These are phyloP conservation scores for Drosophila buzzatii DNA, from an alignment of 2,888 invertebrate genomes.

Conservation along the genomic window DNA sequence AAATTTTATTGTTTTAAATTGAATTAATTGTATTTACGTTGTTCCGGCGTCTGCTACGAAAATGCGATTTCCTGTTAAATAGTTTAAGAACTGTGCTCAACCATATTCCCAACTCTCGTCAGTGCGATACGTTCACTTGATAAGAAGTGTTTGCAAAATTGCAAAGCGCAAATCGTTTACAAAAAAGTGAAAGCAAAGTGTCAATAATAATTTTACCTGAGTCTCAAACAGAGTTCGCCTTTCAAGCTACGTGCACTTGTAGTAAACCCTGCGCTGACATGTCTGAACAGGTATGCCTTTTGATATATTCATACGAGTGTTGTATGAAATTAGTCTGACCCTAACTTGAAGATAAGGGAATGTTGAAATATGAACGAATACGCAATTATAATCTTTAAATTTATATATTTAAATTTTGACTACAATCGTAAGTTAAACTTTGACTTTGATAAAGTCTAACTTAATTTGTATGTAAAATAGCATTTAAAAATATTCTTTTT, in stretches of 20 bases:
- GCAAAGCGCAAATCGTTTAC: not conserved
- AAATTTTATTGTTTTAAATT: constrained; percentile 76
- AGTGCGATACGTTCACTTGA: constrained; percentile 48
- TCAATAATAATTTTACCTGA: not conserved
- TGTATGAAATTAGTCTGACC: not conserved
- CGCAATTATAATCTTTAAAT: not conserved
- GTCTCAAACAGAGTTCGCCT: not conserved
- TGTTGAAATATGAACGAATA: not conserved
- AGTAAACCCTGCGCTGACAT: constrained; percentile 32
- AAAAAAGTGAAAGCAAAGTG: constrained; percentile 4
- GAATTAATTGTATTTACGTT: constrained; percentile 76
- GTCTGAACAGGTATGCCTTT: constrained; percentile 55
- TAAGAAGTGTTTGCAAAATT: constrained; percentile 36
- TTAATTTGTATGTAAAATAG: not conserved
- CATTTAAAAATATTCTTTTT: not conserved
- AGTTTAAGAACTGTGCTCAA: constrained; percentile 42
- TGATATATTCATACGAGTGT: not conserved
- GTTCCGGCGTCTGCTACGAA: constrained; percentile 62
- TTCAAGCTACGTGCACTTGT: not conserved
- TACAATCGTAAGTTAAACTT: not conserved
- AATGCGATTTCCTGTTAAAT: constrained; percentile 68
- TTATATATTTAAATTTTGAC: not conserved
- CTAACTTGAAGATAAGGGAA: not conserved
- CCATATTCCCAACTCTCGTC: constrained; percentile 39
- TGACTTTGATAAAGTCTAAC: not conserved